Percentiles rank a stretch among this genome's conserved stretches.
Conservation (phyloP, 2,888 invertebrate genomes). For the Thera obeliscata region DNA sequence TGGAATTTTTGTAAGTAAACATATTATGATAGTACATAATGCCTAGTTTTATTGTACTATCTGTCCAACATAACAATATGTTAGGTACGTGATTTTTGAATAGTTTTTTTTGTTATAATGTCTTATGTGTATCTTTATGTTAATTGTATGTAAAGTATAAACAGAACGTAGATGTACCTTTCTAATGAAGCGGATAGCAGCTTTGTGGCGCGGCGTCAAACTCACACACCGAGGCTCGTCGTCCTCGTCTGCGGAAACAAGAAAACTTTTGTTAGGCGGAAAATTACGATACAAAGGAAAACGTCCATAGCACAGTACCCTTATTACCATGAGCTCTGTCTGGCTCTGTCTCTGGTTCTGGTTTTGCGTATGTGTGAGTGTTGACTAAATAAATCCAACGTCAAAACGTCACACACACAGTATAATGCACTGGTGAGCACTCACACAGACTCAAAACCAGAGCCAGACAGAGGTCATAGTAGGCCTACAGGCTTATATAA, state of each 20-base stretch:
- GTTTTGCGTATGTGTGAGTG: no score
- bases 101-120: slow-evolving; percentile 4
- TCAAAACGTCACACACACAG: no score
- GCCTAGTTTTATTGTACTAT: neutral
- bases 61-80: neutral
- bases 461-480: no score
- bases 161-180: slow-evolving; percentile 86
- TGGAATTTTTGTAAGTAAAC: neutral
- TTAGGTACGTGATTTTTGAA: neutral
- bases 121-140: neutral
- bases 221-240: slow-evolving; percentile 92
- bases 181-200: slow-evolving; percentile 95
- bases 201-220: slow-evolving; percentile 94
- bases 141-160: slow-evolving; percentile 9
- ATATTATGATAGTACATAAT: neutral
- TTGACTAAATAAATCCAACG: no score
- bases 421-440: no score
- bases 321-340: no score
- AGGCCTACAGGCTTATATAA: neutral
- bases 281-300: slow-evolving; percentile 29
- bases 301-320: slow-evolving; percentile 1
- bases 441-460: no score
- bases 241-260: slow-evolving; percentile 87
- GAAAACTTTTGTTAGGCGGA: slow-evolving; percentile 34
- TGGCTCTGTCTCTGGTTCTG: no score